Conservation (phyloP, 2,113 vertebrate genomes). For the Phrynosoma blainvillii region DNA sequence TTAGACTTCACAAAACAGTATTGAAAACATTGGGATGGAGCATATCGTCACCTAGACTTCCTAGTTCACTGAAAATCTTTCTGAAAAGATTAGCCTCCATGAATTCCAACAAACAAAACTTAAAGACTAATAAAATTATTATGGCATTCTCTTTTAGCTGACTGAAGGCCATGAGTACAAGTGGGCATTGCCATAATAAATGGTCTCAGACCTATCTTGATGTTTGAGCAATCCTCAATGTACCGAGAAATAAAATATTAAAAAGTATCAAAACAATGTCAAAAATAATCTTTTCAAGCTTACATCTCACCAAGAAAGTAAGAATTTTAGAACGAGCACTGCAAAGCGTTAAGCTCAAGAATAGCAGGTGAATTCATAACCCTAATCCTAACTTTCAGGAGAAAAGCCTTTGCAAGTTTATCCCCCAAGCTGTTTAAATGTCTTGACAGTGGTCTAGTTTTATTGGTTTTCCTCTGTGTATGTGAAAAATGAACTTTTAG, state of each 20-base stretch:
- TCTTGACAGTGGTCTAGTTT: constrained; percentile 31
- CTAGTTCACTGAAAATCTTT: background rate
- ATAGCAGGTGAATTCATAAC: constrained; percentile 27
- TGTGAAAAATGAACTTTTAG: constrained; percentile 33
- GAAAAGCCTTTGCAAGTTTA: constrained; percentile 34
- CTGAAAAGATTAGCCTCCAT: background rate
- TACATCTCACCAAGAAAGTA: background rate
- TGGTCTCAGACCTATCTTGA: background rate
- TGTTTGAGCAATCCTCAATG: background rate
- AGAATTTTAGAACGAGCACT: constrained; percentile 5
- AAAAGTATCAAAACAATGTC: constrained; percentile 9
- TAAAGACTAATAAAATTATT: background rate
- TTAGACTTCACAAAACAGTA: background rate
- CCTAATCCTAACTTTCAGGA: constrained; percentile 25
- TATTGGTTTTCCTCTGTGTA: constrained; percentile 27
- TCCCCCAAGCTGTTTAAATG: constrained; percentile 30
- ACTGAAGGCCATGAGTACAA: background rate
- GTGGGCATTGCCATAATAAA: background rate
- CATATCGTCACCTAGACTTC: background rate
- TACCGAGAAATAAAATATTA: background rate
- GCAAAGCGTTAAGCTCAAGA: constrained; percentile 22
- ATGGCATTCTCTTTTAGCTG: background rate
- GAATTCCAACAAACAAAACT: background rate
- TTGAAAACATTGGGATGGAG: background rate
- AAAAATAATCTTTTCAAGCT: constrained; percentile 13